Percentiles rank a stretch among this genome's conserved stretches.
These are phyloP conservation scores for Merodon equestris DNA, from an alignment of 2,888 invertebrate species.

Conservation along the genomic window DNA sequence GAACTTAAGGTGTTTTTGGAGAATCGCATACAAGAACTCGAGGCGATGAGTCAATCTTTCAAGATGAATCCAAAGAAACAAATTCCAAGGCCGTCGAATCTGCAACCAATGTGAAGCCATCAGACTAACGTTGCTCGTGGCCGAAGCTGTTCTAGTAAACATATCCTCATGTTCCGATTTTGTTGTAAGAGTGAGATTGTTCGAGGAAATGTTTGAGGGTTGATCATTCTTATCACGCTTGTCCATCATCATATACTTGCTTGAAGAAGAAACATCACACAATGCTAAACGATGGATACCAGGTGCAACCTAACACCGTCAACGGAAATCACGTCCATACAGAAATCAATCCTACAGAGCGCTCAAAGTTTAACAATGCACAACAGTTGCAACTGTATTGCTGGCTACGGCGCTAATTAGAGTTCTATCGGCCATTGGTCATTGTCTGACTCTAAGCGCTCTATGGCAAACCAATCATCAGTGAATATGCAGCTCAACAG, in stretches of 20 bases:
- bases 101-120: conserved; percentile 18
- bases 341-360: neutral
- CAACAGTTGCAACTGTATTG: conserved; percentile 14
- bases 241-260: too few relatives aligned
- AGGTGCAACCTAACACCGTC: neutral
- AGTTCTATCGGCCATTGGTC: conserved; percentile 29
- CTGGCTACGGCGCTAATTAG: conserved; percentile 39
- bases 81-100: conserved; percentile 10
- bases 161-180: conserved; percentile 38
- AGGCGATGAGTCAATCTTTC: conserved; percentile 23
- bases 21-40: conserved; percentile 41
- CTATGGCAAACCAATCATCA: conserved; percentile 48
- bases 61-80: conserved; percentile 19
- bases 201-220: conserved; percentile 47
- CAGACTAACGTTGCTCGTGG: conserved; percentile 36
- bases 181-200: conserved; percentile 32
- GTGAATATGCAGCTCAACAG: conserved; percentile 55
- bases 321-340: neutral
- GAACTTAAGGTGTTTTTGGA: conserved; percentile 34
- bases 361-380: neutral
- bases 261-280: conserved; percentile 31
- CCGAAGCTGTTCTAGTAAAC: conserved; percentile 37
- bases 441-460: conserved; percentile 21
- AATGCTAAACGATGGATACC: conserved; percentile 16
- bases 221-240: conserved; percentile 22